Conservation (phyloP, 2,113 vertebrate species). For the Myotis davidii region DNA sequence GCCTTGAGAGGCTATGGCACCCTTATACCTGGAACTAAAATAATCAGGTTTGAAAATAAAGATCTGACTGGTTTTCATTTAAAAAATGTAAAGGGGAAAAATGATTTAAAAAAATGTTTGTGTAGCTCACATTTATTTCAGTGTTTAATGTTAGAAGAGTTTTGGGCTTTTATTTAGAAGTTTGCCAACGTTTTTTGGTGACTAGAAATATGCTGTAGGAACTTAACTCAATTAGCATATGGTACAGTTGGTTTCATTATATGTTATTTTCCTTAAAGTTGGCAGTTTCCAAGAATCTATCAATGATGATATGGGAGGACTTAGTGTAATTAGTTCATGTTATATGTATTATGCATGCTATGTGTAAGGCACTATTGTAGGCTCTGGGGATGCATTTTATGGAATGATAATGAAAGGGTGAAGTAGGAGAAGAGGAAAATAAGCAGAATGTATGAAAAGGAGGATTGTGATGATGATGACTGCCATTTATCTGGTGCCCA, state of each 20-base stretch:
- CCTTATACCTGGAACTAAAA: background rate
- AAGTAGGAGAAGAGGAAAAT: background rate
- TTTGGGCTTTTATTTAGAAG: background rate
- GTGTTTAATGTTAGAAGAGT: background rate
- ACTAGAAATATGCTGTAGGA: background rate
- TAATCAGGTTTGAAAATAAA: background rate
- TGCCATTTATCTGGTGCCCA: background rate
- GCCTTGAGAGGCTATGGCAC: background rate
- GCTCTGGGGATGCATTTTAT: background rate
- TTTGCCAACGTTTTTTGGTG: background rate
- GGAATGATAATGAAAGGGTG: background rate
- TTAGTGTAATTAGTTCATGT: background rate
- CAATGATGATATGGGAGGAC: background rate
- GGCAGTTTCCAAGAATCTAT: background rate
- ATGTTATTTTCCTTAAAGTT: background rate
- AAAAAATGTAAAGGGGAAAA: background rate
- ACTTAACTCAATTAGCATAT: background rate
- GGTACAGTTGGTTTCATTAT: background rate
- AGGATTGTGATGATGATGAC: background rate
- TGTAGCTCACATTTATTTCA: background rate
- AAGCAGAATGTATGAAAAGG: background rate
- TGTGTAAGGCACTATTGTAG: background rate
- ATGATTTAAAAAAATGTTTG: background rate
- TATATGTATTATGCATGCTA: background rate
- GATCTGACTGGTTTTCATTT: background rate